A percentile compares a stretch with the other conserved stretches of the same genome.
These are phyloP conservation scores for Thymelicus acteon DNA, from an alignment of 2,888 invertebrate genomes.

Conservation along the genomic window DNA sequence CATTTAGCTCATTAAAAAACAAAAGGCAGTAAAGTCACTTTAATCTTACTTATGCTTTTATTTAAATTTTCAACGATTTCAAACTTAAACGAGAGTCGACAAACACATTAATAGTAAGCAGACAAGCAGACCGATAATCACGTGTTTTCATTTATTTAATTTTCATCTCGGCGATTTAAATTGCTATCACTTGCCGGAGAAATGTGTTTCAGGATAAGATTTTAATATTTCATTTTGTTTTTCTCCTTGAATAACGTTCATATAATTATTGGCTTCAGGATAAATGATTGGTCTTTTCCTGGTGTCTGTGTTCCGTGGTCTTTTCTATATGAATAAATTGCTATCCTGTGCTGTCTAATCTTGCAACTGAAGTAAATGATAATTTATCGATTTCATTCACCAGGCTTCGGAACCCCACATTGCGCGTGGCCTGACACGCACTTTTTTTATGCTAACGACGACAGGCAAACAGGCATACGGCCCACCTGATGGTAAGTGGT, in stretches of 20 bases:
- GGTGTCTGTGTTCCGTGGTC: too few species aligned
- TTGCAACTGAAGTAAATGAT: too few species aligned
- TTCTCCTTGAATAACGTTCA: not conserved
- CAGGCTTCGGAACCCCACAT: too few species aligned
- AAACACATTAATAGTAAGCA: constrained; percentile 49
- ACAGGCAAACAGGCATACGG: too few species aligned
- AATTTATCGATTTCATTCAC: too few species aligned
- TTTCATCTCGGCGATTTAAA: constrained; percentile 43
- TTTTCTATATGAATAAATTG: too few species aligned
- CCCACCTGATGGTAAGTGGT: too few species aligned
- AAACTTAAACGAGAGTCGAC: constrained; percentile 43
- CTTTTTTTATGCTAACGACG: too few species aligned
- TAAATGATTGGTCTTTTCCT: too few species aligned
- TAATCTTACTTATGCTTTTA: constrained; percentile 37
- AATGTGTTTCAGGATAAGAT: constrained; percentile 53
- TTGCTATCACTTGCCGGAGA: constrained; percentile 50
- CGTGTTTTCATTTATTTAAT: constrained; percentile 51
- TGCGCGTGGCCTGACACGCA: too few species aligned
- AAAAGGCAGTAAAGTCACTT: constrained; percentile 24
- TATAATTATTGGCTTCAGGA: too few species aligned
- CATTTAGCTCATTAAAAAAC: constrained; percentile 20
- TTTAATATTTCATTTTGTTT: constrained; percentile 44
- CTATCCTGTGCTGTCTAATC: too few species aligned
- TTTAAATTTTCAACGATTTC: constrained; percentile 44
- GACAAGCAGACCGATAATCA: constrained; percentile 47